Base-by-base conservation (phyloP, 2,113 vertebrate species). In the Arothron firmamentum region DNA sequence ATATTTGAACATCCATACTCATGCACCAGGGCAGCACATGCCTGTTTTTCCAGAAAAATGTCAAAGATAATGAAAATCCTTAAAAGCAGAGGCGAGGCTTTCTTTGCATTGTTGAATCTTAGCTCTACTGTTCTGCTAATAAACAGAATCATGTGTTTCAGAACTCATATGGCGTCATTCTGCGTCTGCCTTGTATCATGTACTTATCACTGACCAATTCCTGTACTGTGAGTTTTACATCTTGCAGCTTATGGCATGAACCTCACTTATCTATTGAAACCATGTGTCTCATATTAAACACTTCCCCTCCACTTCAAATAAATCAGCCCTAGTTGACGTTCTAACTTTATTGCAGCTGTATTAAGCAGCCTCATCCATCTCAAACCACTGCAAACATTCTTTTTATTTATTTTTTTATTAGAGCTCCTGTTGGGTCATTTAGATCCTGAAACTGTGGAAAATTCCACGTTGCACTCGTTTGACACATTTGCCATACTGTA, bases 241-340 rank as follows among this genome's bases (percentile, higher is more conserved):
- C 85, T 82, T 75, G 82, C 82, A 80, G 82, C 81, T 75, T 65
- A 62, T 85, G 64, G 70, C 75, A 69, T 73, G 50, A 61, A 81
- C 72, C 74, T 85, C 61, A 74, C 72, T 79, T 88, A 90, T 90
- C 89, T 88, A 90, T 91, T 89, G 86, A 83, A 91, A 90, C 84
- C 90, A 91, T 84, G 74, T 90, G 90, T 81, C 78, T 78, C 72
- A 48, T 90, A 90, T 91, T 90, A 88, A 91, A 91, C 81, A 88
- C 85, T 90, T 91, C 90, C 90, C 80, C 79, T 89, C 79, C 82
- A 86, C 88, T 90, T 90, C 78, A 87, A 88, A 91, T 91, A 90
- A 90, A 90, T 91, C 90, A 90, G 74, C 79, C 78, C 28, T 80
- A 75, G 81, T 82, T 88, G 88, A 89, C 80, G 75, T 88, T 84